Conservation (phyloP, 2,797 vertebrate genomes). For the Rhinogobio ventralis region DNA sequence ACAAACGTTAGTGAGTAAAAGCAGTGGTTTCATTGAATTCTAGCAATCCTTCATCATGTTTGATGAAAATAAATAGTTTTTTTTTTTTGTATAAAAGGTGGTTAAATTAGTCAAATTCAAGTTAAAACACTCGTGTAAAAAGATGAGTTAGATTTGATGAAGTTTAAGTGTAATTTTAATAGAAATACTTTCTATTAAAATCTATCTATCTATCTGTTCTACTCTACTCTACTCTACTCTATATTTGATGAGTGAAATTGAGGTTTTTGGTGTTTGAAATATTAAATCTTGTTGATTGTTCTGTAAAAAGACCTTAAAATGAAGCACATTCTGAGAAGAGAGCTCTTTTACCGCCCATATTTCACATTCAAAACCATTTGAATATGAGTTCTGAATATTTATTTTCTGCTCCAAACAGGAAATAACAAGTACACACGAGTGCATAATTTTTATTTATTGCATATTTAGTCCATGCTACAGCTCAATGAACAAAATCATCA, state of each 20-base stretch:
- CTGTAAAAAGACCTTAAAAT: not conserved
- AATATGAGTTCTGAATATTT: not conserved
- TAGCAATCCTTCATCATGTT: not conserved
- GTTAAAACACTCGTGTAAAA: not conserved
- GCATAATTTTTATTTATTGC: conserved; percentile 37
- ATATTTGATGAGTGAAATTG: not conserved
- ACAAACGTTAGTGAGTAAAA: not conserved
- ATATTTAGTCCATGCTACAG: conserved; percentile 38
- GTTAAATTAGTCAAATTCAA: not conserved
- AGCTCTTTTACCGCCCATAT: not conserved
- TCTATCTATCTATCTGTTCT: no score
- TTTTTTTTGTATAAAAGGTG: not conserved
- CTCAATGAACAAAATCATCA: conserved; percentile 62
- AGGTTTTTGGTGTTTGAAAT: not conserved
- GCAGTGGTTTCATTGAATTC: not conserved
- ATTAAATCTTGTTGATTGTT: not conserved
- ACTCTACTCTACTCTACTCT: no score
- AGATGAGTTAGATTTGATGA: no score
- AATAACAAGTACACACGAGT: conserved; percentile 12
- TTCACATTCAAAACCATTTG: conserved; percentile 16
- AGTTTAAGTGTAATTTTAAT: no score
- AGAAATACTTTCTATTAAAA: no score
- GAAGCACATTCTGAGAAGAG: not conserved
- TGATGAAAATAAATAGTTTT: not conserved
- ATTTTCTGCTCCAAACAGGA: conserved; percentile 27